Evolutionary conservation across 1,140 invertebrate species (phyloP).

Genomic region (Tetramorium simillimum): DNA sequence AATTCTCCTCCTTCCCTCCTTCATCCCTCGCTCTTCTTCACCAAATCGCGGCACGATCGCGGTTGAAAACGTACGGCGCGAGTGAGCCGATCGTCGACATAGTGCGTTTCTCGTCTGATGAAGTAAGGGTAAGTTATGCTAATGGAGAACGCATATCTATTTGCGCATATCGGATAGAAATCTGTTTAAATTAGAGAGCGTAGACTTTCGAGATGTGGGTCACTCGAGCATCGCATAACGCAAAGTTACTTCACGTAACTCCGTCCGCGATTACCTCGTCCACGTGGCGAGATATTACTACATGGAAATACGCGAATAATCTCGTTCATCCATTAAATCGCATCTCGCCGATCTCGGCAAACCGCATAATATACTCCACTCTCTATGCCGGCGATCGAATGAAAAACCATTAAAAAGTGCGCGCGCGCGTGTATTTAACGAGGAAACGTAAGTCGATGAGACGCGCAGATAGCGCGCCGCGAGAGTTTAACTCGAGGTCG

Average conservation of each 20-base stretch:
- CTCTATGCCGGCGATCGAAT: constrained; percentile 16
- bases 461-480: constrained; percentile 49
- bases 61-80: constrained; percentile 9
- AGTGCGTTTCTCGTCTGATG: background rate
- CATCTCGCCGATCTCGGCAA: background rate
- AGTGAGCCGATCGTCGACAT: background rate
- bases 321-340: constrained; percentile 44
- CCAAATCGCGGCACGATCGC: background rate
- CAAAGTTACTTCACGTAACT: constrained; percentile 8
- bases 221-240: constrained; percentile 16
- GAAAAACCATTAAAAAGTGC: constrained; percentile 47
- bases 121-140: constrained; percentile 8
- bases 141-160: constrained; percentile 10
- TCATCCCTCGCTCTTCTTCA: background rate
- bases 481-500: constrained; percentile 72
- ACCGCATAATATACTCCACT: constrained; percentile 18
- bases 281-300: background rate
- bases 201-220: constrained; percentile 37
- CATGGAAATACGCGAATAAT: constrained; percentile 51
- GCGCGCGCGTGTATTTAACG: constrained; percentile 42
- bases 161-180: background rate
- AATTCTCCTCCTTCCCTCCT: background rate
- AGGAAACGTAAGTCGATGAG: constrained; percentile 59
- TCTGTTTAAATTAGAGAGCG: constrained; percentile 12
- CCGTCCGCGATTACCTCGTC: constrained; percentile 9